These are phyloP conservation scores for Gopherus evgoodei DNA, from an alignment of 2,113 vertebrate species.

Conservation along the genomic window DNA sequence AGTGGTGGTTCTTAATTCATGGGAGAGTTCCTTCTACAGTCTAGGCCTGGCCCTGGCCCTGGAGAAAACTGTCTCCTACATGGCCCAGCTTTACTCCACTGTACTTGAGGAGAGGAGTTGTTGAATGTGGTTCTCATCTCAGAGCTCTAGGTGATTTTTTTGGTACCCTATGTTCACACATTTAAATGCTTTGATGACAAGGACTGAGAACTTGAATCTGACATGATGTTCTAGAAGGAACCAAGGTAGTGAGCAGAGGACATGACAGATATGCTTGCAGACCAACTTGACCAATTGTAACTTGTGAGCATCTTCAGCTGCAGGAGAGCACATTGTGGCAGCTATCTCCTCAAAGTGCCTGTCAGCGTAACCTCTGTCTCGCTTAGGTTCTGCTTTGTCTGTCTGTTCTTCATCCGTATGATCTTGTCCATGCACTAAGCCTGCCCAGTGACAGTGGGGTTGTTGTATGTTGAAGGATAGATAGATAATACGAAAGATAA, in stretches of 20 bases:
- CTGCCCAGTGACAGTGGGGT: background rate
- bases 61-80: background rate
- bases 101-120: background rate
- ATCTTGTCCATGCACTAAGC: background rate
- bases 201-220: background rate
- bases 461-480: background rate
- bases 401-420: background rate
- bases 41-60: background rate
- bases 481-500: background rate
- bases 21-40: background rate
- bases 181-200: background rate
- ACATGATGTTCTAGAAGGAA: background rate
- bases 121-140: background rate
- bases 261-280: background rate
- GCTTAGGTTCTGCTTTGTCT: background rate
- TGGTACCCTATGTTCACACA: background rate
- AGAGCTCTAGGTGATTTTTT: background rate
- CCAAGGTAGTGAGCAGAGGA: background rate
- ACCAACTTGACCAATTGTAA: background rate
- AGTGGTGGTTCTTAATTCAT: background rate
- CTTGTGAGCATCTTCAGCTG: background rate
- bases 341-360: background rate
- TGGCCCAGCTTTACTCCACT: background rate
- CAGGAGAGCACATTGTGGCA: background rate
- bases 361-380: background rate